Conservation (phyloP, 2,113 vertebrate species). For the Coptodon bakossiorum region DNA sequence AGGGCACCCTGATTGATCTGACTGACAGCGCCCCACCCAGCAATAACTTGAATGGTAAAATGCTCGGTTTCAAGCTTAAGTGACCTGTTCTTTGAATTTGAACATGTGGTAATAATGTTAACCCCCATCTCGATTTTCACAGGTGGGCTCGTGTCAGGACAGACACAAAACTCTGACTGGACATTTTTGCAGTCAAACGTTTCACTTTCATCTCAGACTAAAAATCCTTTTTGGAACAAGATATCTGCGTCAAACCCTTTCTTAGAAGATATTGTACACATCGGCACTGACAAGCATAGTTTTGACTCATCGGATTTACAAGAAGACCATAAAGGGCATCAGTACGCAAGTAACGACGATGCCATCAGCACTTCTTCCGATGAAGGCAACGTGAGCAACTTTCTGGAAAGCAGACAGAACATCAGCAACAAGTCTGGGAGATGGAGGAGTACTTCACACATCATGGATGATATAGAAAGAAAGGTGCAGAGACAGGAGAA, state of each 20-base stretch:
- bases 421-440: constrained; percentile 71
- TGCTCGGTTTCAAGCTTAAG: not conserved
- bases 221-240: constrained; percentile 91
- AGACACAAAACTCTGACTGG: constrained; percentile 43
- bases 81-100: not conserved
- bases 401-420: constrained; percentile 65
- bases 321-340: constrained; percentile 67
- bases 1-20: constrained; percentile 84
- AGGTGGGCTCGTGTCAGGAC: constrained; percentile 37
- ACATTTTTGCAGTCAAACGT: constrained; percentile 41
- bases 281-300: constrained; percentile 60
- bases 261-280: constrained; percentile 81
- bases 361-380: constrained; percentile 83
- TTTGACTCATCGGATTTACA: constrained; percentile 65
- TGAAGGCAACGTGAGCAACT: constrained; percentile 76
- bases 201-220: constrained; percentile 49
- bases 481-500: constrained; percentile 40
- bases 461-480: constrained; percentile 77
- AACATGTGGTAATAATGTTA: not conserved
- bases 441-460: constrained; percentile 88
- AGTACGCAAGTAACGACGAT: constrained; percentile 69
- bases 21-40: constrained; percentile 58
- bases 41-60: constrained; percentile 69
- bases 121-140: not conserved
- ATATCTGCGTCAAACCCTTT: constrained; percentile 91